Evolutionary conservation across 2,888 invertebrate genomes (phyloP).

Genomic region (Chrysolina americana): DNA sequence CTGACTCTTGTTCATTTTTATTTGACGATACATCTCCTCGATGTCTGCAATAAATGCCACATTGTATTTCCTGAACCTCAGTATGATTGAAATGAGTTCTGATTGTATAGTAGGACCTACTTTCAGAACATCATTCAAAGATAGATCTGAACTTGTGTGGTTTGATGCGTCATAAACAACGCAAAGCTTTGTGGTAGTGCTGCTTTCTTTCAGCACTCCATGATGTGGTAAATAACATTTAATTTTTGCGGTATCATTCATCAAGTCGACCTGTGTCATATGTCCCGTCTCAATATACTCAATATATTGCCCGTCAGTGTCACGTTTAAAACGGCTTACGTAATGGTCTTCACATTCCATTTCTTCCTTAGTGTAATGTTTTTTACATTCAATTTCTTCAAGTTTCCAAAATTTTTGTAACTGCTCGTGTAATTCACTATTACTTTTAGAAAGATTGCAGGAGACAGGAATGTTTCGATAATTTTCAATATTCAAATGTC

Average conservation of each 20-base stretch:
- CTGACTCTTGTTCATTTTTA: constrained; percentile 1
- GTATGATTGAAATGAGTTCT: constrained; percentile 29
- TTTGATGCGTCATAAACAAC: constrained; percentile 35
- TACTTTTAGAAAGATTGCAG: neutral
- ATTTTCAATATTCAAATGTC: neutral
- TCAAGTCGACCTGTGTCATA: neutral
- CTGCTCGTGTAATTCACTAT: neutral
- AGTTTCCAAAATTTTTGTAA: neutral
- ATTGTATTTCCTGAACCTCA: constrained; percentile 30
- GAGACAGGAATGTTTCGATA: neutral
- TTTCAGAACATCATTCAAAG: constrained; percentile 25
- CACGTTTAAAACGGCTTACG: neutral
- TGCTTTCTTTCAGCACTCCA: constrained; percentile 29
- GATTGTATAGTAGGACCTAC: neutral
- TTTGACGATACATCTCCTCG: constrained; percentile 34
- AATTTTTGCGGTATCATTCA: neutral
- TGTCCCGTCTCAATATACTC: neutral
- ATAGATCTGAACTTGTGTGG: constrained; percentile 12
- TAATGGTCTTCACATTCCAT: neutral
- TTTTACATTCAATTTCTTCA: neutral
- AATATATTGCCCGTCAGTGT: neutral
- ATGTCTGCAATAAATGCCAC: constrained; percentile 33
- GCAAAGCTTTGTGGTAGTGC: constrained; percentile 31
- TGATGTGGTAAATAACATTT: constrained; percentile 33
- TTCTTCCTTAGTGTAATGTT: neutral